Conservation (phyloP, 2,113 vertebrate genomes). For the Aleadryas rufinucha region DNA sequence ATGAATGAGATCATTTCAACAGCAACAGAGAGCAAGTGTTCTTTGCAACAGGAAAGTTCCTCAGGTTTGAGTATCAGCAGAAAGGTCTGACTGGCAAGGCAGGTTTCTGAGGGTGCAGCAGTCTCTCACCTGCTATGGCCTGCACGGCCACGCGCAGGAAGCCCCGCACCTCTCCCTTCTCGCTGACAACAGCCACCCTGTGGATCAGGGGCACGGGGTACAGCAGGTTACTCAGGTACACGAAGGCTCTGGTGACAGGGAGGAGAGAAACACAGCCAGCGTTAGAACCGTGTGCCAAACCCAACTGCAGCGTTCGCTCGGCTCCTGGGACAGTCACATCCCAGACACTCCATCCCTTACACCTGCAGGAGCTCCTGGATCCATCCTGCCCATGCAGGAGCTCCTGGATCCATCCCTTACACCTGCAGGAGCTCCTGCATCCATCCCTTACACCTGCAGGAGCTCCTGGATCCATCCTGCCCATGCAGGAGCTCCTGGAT, state of each 20-base stretch:
- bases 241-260: conserved; percentile 84
- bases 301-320: not conserved
- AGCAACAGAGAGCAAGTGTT: not conserved
- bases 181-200: conserved; percentile 92
- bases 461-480: not conserved
- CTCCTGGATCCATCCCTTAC: not conserved
- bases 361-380: fast-evolving
- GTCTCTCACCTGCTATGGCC: conserved; percentile 88
- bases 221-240: conserved; percentile 97
- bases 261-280: not conserved
- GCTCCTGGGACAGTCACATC: not conserved
- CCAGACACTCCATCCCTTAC: not conserved
- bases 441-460: too few relatives aligned
- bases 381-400: not conserved
- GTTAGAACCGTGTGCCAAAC: not conserved
- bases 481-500: not conserved
- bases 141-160: conserved; percentile 96
- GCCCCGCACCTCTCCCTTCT: conserved; percentile 94
- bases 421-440: too few relatives aligned
- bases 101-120: not conserved
- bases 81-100: not conserved
- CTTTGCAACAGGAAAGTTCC: not conserved
- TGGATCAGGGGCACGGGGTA: conserved; percentile 96
- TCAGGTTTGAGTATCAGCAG: not conserved
- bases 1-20: not conserved